These are phyloP conservation scores for Acanthococcus lagerstroemiae DNA, from an alignment of 2,888 invertebrate genomes.

Conservation along the genomic window DNA sequence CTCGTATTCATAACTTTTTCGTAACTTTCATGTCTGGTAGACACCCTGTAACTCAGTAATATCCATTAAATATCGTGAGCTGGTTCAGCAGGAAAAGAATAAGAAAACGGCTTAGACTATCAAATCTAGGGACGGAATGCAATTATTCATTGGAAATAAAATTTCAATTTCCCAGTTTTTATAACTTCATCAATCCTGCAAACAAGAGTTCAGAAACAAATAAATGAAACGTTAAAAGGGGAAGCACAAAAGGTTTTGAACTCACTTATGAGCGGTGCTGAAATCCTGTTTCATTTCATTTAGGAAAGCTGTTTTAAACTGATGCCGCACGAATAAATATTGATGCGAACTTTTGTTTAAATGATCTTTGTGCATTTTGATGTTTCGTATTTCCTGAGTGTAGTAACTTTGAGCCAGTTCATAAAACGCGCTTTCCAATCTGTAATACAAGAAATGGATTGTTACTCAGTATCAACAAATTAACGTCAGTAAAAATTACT, in stretches of 20 bases:
- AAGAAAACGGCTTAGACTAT: too few species aligned
- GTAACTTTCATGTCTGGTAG: neutral
- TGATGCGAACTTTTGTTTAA: constrained; percentile 85
- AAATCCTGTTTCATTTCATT: constrained; percentile 87
- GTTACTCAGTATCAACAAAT: neutral
- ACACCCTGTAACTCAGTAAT: too few species aligned
- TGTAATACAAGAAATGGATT: constrained; percentile 40
- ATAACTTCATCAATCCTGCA: too few species aligned
- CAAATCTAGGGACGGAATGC: too few species aligned
- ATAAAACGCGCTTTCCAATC: constrained; percentile 85
- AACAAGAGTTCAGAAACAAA: too few species aligned
- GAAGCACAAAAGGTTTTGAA: constrained; percentile 1
- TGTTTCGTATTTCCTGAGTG: constrained; percentile 72
- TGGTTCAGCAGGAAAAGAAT: too few species aligned
- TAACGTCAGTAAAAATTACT: neutral
- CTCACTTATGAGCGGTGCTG: constrained; percentile 57
- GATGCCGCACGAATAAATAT: constrained; percentile 85
- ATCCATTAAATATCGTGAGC: too few species aligned
- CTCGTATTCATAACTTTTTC: neutral
- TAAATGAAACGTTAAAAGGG: too few species aligned
- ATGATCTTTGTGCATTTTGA: constrained; percentile 81
- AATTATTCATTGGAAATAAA: too few species aligned
- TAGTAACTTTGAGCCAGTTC: constrained; percentile 90
- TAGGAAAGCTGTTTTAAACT: constrained; percentile 92
- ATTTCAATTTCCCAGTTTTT: too few species aligned